Base-by-base conservation (phyloP, 2,113 vertebrate genomes). In the Hyperopisus bebe region DNA sequence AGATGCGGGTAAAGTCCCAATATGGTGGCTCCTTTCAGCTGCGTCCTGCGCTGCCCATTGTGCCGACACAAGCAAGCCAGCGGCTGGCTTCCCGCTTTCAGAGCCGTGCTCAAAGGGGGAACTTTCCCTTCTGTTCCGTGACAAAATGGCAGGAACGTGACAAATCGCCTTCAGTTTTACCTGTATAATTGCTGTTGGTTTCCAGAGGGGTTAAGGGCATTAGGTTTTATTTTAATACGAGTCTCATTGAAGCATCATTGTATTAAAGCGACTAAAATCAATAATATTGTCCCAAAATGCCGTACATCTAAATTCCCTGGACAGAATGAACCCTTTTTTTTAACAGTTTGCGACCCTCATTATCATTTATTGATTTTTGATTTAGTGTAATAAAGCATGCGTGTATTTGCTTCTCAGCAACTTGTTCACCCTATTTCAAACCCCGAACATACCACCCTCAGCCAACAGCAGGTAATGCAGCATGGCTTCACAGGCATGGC, bases 1-100 rank as follows among this genome's bases (percentile, higher is more conserved):
- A 92, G 91, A 93, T 90, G 91, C 88, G 55, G 90, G 90, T 91
- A 88, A 92, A 92, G 62, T 44, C 55, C 44, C 82, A 90, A 74
- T 91, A 90, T 91, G 88, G 82, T 31, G 62, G 53, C 84, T 87
- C 90, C 89, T 90, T 89, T 90, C 90, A 89, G 21, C 87, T 9
- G 89, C 70, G 8, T 87, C 89, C 77, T 74, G 46, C 86, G 80
- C 51, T 89, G 88, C 62, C 58, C 58, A 92, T 93, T 92, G 90
- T 93, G 90, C 42, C 0, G 24, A 58, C 66, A 89, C 88, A 86
- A 86, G 90, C 55, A 90, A 92, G 91, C 89, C 85, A 42, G 84
- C 15, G 62, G 89, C 74, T 58, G 39, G 74, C 39, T 53, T 19
- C 6, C 31, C 39, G 48, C 85, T 82, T 89, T 48, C 44, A 51